phyloP scores from a whole-genome alignment of 2,113 vertebrate species.

The Tyrannus savana region DNA sequence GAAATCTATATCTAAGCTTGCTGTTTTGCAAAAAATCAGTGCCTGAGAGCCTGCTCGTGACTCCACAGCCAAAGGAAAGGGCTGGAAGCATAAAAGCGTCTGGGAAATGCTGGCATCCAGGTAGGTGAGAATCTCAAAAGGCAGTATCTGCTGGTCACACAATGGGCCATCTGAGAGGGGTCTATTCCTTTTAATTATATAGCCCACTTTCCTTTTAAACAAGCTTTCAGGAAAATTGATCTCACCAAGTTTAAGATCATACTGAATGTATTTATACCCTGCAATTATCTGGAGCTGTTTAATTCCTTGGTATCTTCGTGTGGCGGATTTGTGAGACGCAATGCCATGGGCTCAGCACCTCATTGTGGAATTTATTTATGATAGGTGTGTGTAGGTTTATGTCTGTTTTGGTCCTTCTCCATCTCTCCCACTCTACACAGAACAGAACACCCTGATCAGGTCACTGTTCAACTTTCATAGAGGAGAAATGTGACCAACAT shows the following conservation, averaged over 20 bases:
- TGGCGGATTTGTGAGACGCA: background rate
- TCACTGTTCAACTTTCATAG: background rate
- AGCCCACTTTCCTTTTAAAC: background rate
- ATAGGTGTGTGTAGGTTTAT: background rate
- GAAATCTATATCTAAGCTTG: background rate
- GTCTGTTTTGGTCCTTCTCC: background rate
- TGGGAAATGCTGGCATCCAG: background rate
- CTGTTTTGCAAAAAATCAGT: background rate
- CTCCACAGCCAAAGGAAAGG: background rate
- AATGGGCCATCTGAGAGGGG: background rate
- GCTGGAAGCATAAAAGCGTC: background rate
- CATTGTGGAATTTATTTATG: background rate
- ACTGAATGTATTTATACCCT: background rate
- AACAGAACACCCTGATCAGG: background rate
- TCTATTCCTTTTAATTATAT: background rate
- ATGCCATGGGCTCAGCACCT: background rate
- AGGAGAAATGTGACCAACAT: background rate
- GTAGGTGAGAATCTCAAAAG: background rate
- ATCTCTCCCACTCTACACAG: background rate
- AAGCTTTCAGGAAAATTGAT: constrained; percentile 9
- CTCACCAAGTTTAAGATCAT: background rate
- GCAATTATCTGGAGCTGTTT: background rate
- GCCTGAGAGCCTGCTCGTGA: background rate
- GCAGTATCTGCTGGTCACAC: accelerated
- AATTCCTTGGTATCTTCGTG: background rate